Evolutionary conservation across 2,888 invertebrate species (phyloP).

Genomic region (Glyphotaelius pellucidus): DNA sequence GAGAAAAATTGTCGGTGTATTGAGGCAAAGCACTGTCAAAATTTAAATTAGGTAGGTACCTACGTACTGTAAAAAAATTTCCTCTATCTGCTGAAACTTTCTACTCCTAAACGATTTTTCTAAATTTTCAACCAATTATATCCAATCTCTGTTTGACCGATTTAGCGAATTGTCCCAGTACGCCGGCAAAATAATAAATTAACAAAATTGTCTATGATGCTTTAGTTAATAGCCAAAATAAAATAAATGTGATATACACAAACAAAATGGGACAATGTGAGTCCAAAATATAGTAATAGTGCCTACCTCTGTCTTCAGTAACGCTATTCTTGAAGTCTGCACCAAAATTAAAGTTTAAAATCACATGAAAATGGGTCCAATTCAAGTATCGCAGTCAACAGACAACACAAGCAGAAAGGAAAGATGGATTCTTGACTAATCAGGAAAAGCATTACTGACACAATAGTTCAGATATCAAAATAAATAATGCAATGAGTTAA

Average conservation of each 20-base stretch:
- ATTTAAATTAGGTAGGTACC: background rate
- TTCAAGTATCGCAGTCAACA: constrained; percentile 4
- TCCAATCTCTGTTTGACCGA: background rate
- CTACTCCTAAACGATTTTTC: background rate
- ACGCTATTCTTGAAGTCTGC: constrained; percentile 67
- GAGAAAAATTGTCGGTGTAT: background rate
- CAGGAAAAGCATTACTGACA: constrained; percentile 65
- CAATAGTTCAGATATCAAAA: constrained; percentile 14
- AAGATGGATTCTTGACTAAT: constrained; percentile 36
- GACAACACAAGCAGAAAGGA: background rate
- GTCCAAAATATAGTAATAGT: constrained; percentile 56
- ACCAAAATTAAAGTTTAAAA: constrained; percentile 62
- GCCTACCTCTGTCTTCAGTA: constrained; percentile 67
- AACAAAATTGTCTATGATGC: background rate
- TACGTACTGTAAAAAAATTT: too few relatives aligned
- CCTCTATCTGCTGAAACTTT: background rate
- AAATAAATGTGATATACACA: constrained; percentile 45
- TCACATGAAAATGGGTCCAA: constrained; percentile 32
- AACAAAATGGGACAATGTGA: constrained; percentile 53
- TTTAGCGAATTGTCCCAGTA: background rate
- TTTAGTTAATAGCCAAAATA: background rate
- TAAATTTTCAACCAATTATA: background rate
- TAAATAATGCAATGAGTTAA: background rate
- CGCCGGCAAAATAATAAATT: background rate
- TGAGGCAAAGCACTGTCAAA: background rate